phyloP scores from a whole-genome alignment of 2,113 vertebrate genomes.

The Rhinopomastus cyanomelas region DNA sequence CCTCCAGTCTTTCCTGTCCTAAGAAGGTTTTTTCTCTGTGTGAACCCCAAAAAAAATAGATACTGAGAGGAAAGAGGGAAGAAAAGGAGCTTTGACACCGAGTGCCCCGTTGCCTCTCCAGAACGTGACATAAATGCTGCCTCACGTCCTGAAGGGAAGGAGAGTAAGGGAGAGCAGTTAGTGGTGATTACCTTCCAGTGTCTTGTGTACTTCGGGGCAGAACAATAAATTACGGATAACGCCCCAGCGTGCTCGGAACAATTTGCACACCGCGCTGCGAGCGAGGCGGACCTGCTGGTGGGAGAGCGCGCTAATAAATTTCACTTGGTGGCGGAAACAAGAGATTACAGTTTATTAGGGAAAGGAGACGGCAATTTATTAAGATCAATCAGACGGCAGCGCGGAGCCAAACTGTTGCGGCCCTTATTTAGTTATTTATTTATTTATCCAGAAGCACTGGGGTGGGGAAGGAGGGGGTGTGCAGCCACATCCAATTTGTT shows the following conservation, averaged over 20 bases:
- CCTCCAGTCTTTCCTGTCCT: conserved; percentile 47
- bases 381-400: conserved; percentile 61
- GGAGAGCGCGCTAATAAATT: conserved; percentile 61
- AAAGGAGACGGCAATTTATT: conserved; percentile 70
- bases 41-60: not conserved
- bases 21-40: conserved; percentile 25
- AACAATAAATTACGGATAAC: conserved; percentile 70
- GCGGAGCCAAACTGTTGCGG: conserved; percentile 1
- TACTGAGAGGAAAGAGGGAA: too few relatives aligned
- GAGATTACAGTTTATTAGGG: conserved; percentile 72
- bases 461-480: not conserved
- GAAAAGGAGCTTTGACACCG: conserved; percentile 3
- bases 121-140: conserved; percentile 58
- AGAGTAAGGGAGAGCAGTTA: conserved; percentile 60
- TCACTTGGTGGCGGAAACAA: conserved; percentile 68
- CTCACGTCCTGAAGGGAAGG: conserved; percentile 56
- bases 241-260: conserved; percentile 50
- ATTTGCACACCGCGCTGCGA: conserved; percentile 44
- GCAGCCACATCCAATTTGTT: conserved; percentile 54
- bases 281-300: conserved; percentile 49
- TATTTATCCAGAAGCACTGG: conserved; percentile 31
- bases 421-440: conserved; percentile 60
- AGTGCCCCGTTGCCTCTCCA: conserved; percentile 22
- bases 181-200: conserved; percentile 64
- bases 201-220: conserved; percentile 68